A percentile compares a stretch with the other conserved stretches of the same genome.
These are phyloP conservation scores for Zaprionus bogoriensis DNA, from an alignment of 2,888 invertebrate species.

Conservation along the genomic window DNA sequence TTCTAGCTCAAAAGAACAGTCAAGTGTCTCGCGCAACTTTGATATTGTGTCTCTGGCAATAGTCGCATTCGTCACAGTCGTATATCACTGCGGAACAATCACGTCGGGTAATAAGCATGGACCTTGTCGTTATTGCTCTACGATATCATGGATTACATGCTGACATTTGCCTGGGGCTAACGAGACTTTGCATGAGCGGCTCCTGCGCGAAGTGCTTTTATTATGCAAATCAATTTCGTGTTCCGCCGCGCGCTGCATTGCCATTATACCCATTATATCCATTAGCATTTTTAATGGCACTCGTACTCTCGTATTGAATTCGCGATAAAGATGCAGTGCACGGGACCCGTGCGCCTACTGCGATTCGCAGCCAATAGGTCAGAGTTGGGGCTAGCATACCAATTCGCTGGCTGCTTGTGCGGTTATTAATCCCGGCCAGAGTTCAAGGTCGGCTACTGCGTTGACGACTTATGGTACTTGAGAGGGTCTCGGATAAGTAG, in stretches of 20 bases:
- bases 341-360: constrained; percentile 30
- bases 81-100: constrained; percentile 7
- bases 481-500: no score
- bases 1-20: no score
- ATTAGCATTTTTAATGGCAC: constrained; percentile 49
- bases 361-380: constrained; percentile 42
- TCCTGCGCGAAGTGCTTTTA: constrained; percentile 26
- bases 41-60: no score
- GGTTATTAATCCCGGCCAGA: constrained; percentile 38
- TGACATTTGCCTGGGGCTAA: constrained; percentile 15
- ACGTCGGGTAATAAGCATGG: constrained; percentile 41
- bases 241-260: constrained; percentile 31
- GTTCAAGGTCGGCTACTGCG: constrained; percentile 43
- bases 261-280: constrained; percentile 33
- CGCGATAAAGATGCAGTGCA: constrained; percentile 54
- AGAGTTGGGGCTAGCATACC: constrained; percentile 9
- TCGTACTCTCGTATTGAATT: constrained; percentile 35
- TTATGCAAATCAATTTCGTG: constrained; percentile 62
- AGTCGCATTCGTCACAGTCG: no score
- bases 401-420: neutral
- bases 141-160: constrained; percentile 46
- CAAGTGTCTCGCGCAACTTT: no score
- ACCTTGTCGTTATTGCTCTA: constrained; percentile 39
- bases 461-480: no score
- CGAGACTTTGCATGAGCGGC: neutral